Conservation (phyloP, 2,888 invertebrate genomes). For the Tolmerus cingulatus region DNA sequence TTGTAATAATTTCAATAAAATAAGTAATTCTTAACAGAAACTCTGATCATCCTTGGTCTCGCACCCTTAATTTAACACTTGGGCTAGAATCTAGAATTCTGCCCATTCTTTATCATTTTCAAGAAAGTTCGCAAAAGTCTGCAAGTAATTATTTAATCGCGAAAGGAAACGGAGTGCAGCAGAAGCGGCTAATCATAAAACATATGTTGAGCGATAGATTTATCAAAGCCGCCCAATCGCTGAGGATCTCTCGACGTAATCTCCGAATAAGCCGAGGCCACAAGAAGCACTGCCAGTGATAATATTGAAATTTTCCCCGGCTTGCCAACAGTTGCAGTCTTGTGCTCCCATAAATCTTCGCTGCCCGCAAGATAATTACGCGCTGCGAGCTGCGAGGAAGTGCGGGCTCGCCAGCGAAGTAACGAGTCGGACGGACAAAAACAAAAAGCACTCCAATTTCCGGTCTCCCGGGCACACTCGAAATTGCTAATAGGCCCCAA, state of each 20-base stretch:
- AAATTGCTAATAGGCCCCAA: constrained; percentile 5
- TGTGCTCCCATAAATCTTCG: background rate
- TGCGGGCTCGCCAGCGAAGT: background rate
- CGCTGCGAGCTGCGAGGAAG: background rate
- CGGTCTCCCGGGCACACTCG: background rate
- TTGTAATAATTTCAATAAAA: no score
- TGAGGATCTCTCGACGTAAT: background rate
- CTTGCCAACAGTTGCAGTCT: background rate
- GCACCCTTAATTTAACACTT: background rate
- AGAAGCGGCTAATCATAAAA: background rate
- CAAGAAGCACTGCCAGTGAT: background rate
- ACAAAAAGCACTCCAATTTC: constrained; percentile 22
- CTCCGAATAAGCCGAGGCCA: background rate
- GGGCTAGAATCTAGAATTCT: background rate
- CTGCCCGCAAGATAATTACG: background rate
- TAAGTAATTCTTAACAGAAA: background rate
- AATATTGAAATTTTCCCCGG: background rate
- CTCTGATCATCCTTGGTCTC: background rate
- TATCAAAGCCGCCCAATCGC: background rate
- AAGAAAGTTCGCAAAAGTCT: background rate
- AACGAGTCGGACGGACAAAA: background rate
- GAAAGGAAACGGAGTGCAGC: background rate
- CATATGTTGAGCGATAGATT: background rate
- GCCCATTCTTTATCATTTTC: background rate
- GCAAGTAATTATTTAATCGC: background rate